These are phyloP conservation scores for Atopsyche davidsoni DNA, from an alignment of 1,140 invertebrate species.

Conservation along the genomic window DNA sequence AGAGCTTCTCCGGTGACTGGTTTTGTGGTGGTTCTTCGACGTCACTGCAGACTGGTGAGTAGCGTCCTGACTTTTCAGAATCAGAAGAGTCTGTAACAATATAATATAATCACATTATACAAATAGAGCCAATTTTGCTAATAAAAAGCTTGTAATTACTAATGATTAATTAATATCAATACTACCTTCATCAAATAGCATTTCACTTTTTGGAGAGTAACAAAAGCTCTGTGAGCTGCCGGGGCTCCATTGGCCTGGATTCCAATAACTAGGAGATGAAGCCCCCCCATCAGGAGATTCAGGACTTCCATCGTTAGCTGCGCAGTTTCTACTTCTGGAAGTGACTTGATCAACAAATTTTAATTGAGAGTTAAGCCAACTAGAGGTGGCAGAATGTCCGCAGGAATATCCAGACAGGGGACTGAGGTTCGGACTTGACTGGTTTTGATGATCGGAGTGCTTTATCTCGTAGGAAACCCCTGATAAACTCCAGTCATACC, in stretches of 20 bases:
- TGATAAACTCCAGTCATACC: slow-evolving; percentile 39
- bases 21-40: slow-evolving; percentile 38
- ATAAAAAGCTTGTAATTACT: no score
- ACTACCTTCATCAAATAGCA: slow-evolving; percentile 24
- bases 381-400: background rate
- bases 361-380: background rate
- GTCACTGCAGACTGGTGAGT: slow-evolving; percentile 52
- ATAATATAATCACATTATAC: slow-evolving; percentile 6
- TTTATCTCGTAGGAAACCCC: slow-evolving; percentile 42
- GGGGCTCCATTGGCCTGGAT: slow-evolving; percentile 42
- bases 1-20: slow-evolving; percentile 11
- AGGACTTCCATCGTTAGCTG: slow-evolving; percentile 39
- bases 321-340: background rate
- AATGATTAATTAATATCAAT: background rate
- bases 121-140: slow-evolving; percentile 3
- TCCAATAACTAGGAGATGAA: slow-evolving; percentile 37
- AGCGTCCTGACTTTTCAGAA: slow-evolving; percentile 45
- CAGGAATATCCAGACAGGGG: slow-evolving; percentile 29
- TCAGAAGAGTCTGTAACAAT: slow-evolving; percentile 42
- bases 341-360: background rate
- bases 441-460: slow-evolving; percentile 27
- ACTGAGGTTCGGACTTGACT: slow-evolving; percentile 30
- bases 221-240: slow-evolving; percentile 32
- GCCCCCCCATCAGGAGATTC: slow-evolving; percentile 38
- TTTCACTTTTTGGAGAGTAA: slow-evolving; percentile 20